These are phyloP conservation scores for Drosophila colorata DNA, from an alignment of 2,888 invertebrate species.

Conservation along the genomic window DNA sequence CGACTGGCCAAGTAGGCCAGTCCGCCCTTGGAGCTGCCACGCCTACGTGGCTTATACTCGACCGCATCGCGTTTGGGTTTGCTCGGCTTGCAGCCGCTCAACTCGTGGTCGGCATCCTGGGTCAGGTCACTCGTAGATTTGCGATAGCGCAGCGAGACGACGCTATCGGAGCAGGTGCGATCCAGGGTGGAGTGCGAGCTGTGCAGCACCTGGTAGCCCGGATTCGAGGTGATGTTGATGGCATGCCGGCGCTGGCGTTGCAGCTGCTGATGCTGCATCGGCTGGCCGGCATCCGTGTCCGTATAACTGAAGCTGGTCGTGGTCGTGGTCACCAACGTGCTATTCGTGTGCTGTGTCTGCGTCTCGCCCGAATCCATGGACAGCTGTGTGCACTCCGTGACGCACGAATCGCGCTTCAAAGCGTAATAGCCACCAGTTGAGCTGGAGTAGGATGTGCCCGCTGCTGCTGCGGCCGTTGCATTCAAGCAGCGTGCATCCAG, in stretches of 20 bases:
- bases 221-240: conserved; percentile 85
- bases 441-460: not conserved
- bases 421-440: conserved; percentile 54
- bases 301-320: conserved; percentile 82
- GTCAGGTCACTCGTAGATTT: conserved; percentile 93
- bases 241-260: conserved; percentile 82
- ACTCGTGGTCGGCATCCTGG: conserved; percentile 76
- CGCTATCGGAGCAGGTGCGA: conserved; percentile 85
- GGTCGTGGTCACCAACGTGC: conserved; percentile 81
- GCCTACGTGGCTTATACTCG: conserved; percentile 87
- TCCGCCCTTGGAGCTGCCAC: conserved; percentile 88
- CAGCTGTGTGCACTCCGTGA: conserved; percentile 84
- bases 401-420: conserved; percentile 84
- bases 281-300: conserved; percentile 56
- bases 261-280: conserved; percentile 21
- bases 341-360: conserved; percentile 69
- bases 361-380: conserved; percentile 84
- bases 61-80: conserved; percentile 60
- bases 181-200: conserved; percentile 85
- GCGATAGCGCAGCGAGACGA: conserved; percentile 86
- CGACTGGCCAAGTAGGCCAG: conserved; percentile 93
- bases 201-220: conserved; percentile 85
- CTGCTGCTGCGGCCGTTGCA: conserved; percentile 42
- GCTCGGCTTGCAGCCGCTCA: conserved; percentile 62
- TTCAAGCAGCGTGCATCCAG: conserved; percentile 74